Evolutionary conservation across 2,113 vertebrate genomes (phyloP).

Genomic region (Etheostoma spectabile): DNA sequence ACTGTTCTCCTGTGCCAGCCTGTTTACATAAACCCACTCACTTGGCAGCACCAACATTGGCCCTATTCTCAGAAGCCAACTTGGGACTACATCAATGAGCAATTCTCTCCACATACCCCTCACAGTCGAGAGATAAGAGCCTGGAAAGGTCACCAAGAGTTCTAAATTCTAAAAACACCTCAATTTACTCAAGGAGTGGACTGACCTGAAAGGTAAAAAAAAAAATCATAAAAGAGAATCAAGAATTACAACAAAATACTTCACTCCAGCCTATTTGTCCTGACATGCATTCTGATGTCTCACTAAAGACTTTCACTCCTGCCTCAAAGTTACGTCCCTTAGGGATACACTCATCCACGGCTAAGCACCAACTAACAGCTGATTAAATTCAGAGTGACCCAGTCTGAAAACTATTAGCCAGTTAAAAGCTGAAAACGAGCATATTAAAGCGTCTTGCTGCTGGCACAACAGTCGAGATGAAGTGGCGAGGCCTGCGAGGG

Average conservation of each 20-base stretch:
- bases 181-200: constrained; percentile 25
- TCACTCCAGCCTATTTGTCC: constrained; percentile 31
- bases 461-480: constrained; percentile 34
- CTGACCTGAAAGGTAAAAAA: constrained; percentile 31
- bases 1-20: constrained; percentile 25
- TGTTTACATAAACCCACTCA: constrained; percentile 58
- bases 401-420: constrained; percentile 65
- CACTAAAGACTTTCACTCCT: constrained; percentile 44
- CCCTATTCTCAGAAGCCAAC: constrained; percentile 56
- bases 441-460: constrained; percentile 57
- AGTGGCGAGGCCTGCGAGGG: constrained; percentile 37
- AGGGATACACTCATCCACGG: constrained; percentile 36
- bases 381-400: constrained; percentile 63
- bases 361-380: constrained; percentile 51
- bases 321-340: constrained; percentile 52
- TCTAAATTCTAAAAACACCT: constrained; percentile 49
- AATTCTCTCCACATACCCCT: constrained; percentile 56
- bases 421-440: constrained; percentile 58
- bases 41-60: constrained; percentile 54
- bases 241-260: constrained; percentile 43
- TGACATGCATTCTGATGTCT: constrained; percentile 45
- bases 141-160: constrained; percentile 53
- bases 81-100: constrained; percentile 64
- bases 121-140: constrained; percentile 46
- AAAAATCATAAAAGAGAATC: constrained; percentile 43